Evolutionary conservation across 92 coral and sea anemone species (phyloP).

Genomic region (Metridium senile): DNA sequence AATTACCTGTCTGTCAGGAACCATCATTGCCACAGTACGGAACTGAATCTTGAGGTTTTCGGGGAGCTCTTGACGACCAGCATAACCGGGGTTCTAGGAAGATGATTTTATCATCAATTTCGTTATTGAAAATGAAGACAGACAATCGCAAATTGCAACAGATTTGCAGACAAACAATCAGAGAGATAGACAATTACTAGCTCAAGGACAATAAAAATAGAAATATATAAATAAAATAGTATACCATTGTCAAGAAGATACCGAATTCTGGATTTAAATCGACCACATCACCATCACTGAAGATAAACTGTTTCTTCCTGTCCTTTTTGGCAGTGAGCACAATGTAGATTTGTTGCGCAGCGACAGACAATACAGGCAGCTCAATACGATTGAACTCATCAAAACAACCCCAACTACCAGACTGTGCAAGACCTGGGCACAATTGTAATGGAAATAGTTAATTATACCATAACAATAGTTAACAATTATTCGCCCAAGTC

Average conservation of each 20-base stretch:
- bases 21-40: slow-evolving; percentile 96
- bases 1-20: slow-evolving; percentile 84
- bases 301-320: slow-evolving; percentile 81
- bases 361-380: slow-evolving; percentile 89
- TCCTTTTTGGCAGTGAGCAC: slow-evolving; percentile 89
- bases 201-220: too few species aligned
- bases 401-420: slow-evolving; percentile 94
- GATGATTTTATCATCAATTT: too few species aligned
- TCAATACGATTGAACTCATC: slow-evolving; percentile 93
- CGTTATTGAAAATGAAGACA: too few species aligned
- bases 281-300: slow-evolving; percentile 88
- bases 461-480: too few species aligned
- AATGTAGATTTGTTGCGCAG: slow-evolving; percentile 92
- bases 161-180: too few species aligned
- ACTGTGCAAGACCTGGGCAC: slow-evolving; percentile 90
- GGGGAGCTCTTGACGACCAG: slow-evolving; percentile 91
- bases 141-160: too few species aligned
- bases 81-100: slow-evolving; percentile 87
- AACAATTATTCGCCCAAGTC: too few species aligned
- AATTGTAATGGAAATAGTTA: too few species aligned
- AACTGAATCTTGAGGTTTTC: slow-evolving; percentile 93
- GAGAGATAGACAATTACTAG: too few species aligned
- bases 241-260: slow-evolving; percentile 84
- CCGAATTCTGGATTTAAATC: slow-evolving; percentile 90
- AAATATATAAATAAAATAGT: neutral